These are phyloP conservation scores for Caranx ignobilis DNA, from an alignment of 2,113 vertebrate genomes.

Conservation along the genomic window DNA sequence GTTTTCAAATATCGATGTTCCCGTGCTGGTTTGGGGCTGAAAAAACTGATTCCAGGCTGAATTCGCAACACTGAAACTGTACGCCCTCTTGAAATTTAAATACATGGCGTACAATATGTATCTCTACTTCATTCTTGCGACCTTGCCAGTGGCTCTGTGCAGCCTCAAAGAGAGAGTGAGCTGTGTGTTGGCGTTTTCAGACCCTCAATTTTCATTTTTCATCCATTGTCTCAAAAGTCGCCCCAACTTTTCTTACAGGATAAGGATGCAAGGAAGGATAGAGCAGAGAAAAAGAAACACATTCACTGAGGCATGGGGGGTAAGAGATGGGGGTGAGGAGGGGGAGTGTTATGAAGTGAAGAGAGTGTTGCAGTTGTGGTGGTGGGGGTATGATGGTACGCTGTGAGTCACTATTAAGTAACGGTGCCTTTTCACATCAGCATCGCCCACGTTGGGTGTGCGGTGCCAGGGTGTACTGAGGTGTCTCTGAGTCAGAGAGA, in stretches of 20 bases:
- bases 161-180: constrained; percentile 69
- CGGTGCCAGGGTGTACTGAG: constrained; percentile 73
- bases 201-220: constrained; percentile 67
- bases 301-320: constrained; percentile 44
- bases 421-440: constrained; percentile 75
- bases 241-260: constrained; percentile 63
- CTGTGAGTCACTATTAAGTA: constrained; percentile 82
- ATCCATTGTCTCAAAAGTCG: constrained; percentile 68
- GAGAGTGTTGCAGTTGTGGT: constrained; percentile 62
- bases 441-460: constrained; percentile 74
- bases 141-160: constrained; percentile 69
- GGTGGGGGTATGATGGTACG: constrained; percentile 75
- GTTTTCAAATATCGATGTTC: constrained; percentile 61
- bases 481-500: constrained; percentile 71
- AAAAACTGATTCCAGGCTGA: constrained; percentile 51
- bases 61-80: constrained; percentile 44
- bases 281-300: constrained; percentile 46
- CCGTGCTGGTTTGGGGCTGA: constrained; percentile 36
- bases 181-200: constrained; percentile 75
- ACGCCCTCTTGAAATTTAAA: constrained; percentile 70
- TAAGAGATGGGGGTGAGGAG: not conserved
- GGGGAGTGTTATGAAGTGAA: constrained; percentile 38
- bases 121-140: constrained; percentile 58
- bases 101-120: constrained; percentile 54
- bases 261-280: constrained; percentile 42